Percentiles rank a stretch among this genome's conserved stretches.
These are phyloP conservation scores for Monochamus saltuarius DNA, from an alignment of 1,140 invertebrate genomes.

Conservation along the genomic window DNA sequence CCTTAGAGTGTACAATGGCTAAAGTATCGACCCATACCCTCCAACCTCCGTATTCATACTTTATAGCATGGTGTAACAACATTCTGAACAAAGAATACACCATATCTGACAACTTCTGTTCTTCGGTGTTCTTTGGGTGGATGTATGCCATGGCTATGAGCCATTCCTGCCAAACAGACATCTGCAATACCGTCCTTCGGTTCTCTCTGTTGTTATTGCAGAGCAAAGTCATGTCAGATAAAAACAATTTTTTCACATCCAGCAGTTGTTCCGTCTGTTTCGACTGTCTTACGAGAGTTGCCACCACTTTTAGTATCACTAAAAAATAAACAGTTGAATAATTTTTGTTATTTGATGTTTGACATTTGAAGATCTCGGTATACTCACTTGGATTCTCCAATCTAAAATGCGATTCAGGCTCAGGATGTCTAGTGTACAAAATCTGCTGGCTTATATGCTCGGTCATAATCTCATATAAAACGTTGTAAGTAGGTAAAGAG, in stretches of 20 bases:
- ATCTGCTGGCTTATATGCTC: slow-evolving; percentile 96
- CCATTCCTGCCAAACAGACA: slow-evolving; percentile 99
- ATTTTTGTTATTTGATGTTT: slow-evolving; percentile 10
- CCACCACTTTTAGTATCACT: slow-evolving; percentile 98
- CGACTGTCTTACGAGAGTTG: slow-evolving; percentile 93
- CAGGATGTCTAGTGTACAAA: slow-evolving; percentile 84
- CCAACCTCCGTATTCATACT: slow-evolving; percentile 99
- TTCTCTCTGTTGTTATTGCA: slow-evolving; percentile 98
- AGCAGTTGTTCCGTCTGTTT: slow-evolving; percentile 88
- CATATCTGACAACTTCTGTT: slow-evolving; percentile 97
- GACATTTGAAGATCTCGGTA: slow-evolving; percentile 2
- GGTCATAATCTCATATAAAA: slow-evolving; percentile 98
- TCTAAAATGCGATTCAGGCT: slow-evolving; percentile 91
- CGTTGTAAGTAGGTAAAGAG: slow-evolving; percentile 94
- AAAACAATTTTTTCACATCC: slow-evolving; percentile 94
- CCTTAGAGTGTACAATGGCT: slow-evolving; percentile 99
- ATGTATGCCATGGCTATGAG: slow-evolving; percentile 98
- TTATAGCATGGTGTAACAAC: slow-evolving; percentile 98
- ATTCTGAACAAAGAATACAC: slow-evolving; percentile 96
- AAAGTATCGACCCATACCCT: slow-evolving; percentile 99
- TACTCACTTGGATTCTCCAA: slow-evolving; percentile 95
- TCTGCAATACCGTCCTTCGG: slow-evolving; percentile 93
- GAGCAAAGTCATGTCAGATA: slow-evolving; percentile 95
- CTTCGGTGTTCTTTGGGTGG: slow-evolving; percentile 91
- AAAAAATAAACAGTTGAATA: slow-evolving; percentile 46